phyloP scores from a whole-genome alignment of 2,888 invertebrate genomes.

The Fragum fragum region DNA sequence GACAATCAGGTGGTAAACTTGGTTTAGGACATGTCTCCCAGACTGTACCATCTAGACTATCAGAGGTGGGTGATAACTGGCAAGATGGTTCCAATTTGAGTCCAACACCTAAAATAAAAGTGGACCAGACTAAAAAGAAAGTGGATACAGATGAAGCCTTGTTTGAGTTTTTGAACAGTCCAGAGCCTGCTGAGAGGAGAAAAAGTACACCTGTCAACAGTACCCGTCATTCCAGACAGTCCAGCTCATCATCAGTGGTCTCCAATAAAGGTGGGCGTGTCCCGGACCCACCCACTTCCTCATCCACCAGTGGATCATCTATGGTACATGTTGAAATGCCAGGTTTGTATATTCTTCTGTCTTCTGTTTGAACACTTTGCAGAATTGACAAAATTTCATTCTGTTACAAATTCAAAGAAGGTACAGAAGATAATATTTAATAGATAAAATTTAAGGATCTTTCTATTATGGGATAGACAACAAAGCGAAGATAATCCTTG shows the following conservation, averaged over 20 bases:
- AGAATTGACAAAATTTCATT: too few species aligned
- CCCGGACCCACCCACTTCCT: conserved; percentile 53
- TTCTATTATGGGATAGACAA: too few species aligned
- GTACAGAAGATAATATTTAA: too few species aligned
- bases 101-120: conserved; percentile 39
- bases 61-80: conserved; percentile 43
- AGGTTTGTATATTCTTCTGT: conserved; percentile 48
- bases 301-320: conserved; percentile 72
- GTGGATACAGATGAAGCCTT: conserved; percentile 86
- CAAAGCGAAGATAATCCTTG: too few species aligned
- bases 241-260: conserved; percentile 83
- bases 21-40: conserved; percentile 66
- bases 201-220: conserved; percentile 76
- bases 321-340: conserved; percentile 75
- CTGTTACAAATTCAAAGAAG: too few species aligned
- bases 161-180: conserved; percentile 87
- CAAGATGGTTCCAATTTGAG: conserved; percentile 7
- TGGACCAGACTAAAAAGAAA: conserved; percentile 68
- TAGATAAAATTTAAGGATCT: too few species aligned
- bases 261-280: conserved; percentile 74
- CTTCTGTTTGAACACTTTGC: too few species aligned
- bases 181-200: conserved; percentile 75
- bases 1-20: neutral
- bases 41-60: conserved; percentile 76
- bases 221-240: conserved; percentile 84